A percentile compares a stretch with the other conserved stretches of the same genome.
phyloP scores from a whole-genome alignment of 2,888 invertebrate genomes.

The Ceraclea dissimilis region DNA sequence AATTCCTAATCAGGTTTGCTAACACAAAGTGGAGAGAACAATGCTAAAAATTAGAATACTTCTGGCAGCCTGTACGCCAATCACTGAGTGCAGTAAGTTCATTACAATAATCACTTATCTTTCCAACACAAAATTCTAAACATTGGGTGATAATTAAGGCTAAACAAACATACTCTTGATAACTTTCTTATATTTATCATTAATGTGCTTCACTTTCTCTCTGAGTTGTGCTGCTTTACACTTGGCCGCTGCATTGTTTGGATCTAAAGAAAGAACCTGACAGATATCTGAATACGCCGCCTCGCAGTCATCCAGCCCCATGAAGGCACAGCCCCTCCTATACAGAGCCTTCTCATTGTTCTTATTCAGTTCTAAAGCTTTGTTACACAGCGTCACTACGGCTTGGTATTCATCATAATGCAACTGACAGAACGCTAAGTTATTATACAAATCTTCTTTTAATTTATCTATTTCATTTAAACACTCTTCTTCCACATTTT shows the following conservation, averaged over 20 bases:
- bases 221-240: conserved; percentile 51
- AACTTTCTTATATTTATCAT: conserved; percentile 50
- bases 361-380: conserved; percentile 66
- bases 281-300: conserved; percentile 55
- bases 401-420: conserved; percentile 58
- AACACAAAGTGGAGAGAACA: no score
- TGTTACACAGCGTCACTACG: conserved; percentile 62
- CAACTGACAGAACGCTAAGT: conserved; percentile 75
- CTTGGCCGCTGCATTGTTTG: conserved; percentile 55
- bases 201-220: conserved; percentile 50
- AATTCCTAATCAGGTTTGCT: no score
- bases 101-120: no score
- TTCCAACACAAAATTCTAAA: no score
- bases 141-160: no score
- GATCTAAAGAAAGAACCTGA: conserved; percentile 50
- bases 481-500: conserved; percentile 43
- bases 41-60: no score
- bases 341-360: conserved; percentile 84
- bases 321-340: conserved; percentile 70
- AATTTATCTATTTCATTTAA: conserved; percentile 48
- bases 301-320: conserved; percentile 55
- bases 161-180: conserved; percentile 49
- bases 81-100: no score
- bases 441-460: conserved; percentile 66
- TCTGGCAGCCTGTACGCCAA: no score